Evolutionary conservation across 2,113 vertebrate genomes (phyloP), one percentile per base, ranked within the genome.

Genomic region (Mustela lutreola): DNA sequence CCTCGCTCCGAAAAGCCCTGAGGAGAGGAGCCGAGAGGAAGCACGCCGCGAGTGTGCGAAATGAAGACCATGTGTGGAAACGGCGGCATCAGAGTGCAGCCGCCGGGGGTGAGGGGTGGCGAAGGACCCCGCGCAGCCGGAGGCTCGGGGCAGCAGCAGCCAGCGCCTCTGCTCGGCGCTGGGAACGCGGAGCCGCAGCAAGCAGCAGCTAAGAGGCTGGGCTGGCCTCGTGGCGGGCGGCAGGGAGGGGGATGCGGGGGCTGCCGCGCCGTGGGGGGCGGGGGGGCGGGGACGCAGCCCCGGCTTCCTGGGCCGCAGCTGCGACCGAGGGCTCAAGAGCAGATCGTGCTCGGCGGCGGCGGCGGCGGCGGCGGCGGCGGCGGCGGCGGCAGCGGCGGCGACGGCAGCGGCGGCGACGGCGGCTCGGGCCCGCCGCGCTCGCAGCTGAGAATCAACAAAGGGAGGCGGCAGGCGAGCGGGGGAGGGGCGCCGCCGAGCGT

Each of bases 61-160:
- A 99, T 99, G 98, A 98, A 98, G 99, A 98, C 98, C 98, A 99
- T 99, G 99, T 99, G 99, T 99, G 98, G 97, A 98, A 98, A 98
- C 96, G 96, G 97, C 98, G 98, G 97, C 97, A 97, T 98, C 98
- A 96, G 96, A 98, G 98, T 95, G 97, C 97, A 98, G 98, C 98
- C 98, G 97, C 97, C 89, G 95, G 85, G 78, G 94, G 76, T n/a
- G 93, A 93, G 90, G 70, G 95, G 97, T 93, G 97, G 93, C 84
- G 90, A 15, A 28, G 70, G n/a, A 85, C 97, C 91, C 94, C 78
- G 60, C 93, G 73, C 95, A 92, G 97, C 97, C 98, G 2, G 79
- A 71, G 89, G 84, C 89, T 95, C 50, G 7, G n/a, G 81, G 94
- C 87, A 36, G 62, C 86, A 22, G 94, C 95, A 90, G 80, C 87